phyloP scores from a whole-genome alignment of 2,113 vertebrate genomes.

The Rhinopithecus roxellana region DNA sequence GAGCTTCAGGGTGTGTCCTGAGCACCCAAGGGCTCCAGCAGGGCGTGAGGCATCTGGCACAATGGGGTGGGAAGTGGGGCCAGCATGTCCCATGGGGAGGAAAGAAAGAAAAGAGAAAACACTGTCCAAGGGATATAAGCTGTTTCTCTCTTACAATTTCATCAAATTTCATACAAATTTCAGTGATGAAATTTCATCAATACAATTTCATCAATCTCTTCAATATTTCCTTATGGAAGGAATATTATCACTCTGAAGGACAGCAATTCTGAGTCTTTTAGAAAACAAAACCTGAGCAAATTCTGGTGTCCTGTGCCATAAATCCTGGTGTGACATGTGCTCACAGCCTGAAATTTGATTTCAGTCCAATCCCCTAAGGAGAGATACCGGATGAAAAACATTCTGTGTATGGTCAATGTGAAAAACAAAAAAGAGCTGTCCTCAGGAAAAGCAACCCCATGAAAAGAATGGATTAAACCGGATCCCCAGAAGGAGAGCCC shows the following conservation, averaged over 20 bases:
- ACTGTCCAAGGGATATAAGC: not conserved
- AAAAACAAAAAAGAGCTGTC: not conserved
- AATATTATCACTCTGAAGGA: not conserved
- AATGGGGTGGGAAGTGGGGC: not conserved
- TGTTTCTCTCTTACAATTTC: not conserved
- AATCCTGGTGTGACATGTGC: slow-evolving; percentile 56
- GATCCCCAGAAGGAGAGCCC: not conserved
- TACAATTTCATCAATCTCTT: not conserved
- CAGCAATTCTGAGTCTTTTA: not conserved
- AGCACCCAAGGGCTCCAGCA: not conserved
- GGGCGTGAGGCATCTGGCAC: not conserved
- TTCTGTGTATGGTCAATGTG: not conserved
- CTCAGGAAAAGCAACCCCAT: not conserved
- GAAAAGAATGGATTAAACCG: slow-evolving; percentile 16
- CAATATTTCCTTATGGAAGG: not conserved
- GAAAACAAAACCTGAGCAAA: slow-evolving; percentile 30
- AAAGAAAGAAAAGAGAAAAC: not conserved
- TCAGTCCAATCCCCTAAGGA: slow-evolving; percentile 47
- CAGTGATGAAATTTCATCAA: no score
- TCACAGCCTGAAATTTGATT: slow-evolving; percentile 59
- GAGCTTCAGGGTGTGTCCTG: not conserved
- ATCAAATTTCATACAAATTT: not conserved
- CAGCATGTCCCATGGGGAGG: not conserved
- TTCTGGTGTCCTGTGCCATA: not conserved
- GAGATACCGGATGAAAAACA: slow-evolving; percentile 8